These are phyloP conservation scores for Silvanus unidentatus DNA, from an alignment of 2,888 invertebrate genomes.

Conservation along the genomic window DNA sequence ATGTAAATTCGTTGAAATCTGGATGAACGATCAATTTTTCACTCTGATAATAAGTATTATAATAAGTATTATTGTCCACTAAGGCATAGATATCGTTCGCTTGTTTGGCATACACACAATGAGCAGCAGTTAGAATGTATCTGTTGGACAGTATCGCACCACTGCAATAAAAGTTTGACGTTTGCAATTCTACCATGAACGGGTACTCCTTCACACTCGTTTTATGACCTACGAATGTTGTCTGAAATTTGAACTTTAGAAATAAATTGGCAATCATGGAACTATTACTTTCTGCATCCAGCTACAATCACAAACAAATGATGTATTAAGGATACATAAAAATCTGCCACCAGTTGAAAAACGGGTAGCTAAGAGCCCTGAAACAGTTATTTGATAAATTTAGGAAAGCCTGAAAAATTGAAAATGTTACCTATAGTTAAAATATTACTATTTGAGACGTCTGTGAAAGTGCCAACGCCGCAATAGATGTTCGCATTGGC, in stretches of 20 bases:
- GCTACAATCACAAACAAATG: slow-evolving; percentile 52
- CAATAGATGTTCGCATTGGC: slow-evolving; percentile 51
- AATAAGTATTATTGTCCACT: slow-evolving; percentile 50
- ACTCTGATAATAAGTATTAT: slow-evolving; percentile 44
- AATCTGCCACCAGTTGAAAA: slow-evolving; percentile 49
- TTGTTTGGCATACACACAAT: slow-evolving; percentile 45
- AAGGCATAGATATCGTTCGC: slow-evolving; percentile 36
- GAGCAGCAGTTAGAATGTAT: slow-evolving; percentile 53
- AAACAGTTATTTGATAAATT: not conserved
- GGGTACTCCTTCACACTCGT: slow-evolving; percentile 55
- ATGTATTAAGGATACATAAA: slow-evolving; percentile 42
- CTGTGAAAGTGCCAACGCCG: slow-evolving; percentile 44
- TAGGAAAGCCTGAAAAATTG: too few relatives aligned
- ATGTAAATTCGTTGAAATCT: slow-evolving; percentile 24
- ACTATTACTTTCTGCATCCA: too few relatives aligned
- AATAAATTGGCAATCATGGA: not conserved
- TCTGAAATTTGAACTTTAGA: too few relatives aligned
- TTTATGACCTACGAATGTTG: slow-evolving; percentile 47
- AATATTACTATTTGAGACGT: slow-evolving; percentile 31
- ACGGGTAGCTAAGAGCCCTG: slow-evolving; percentile 43
- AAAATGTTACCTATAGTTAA: slow-evolving; percentile 39
- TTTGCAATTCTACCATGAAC: slow-evolving; percentile 48
- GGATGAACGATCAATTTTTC: slow-evolving; percentile 45
- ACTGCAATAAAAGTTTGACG: slow-evolving; percentile 49
- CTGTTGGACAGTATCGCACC: slow-evolving; percentile 48